Percentiles rank a stretch among this genome's conserved stretches.
These are phyloP conservation scores for Penaeus chinensis DNA, from an alignment of 1,140 invertebrate genomes.

Conservation along the genomic window DNA sequence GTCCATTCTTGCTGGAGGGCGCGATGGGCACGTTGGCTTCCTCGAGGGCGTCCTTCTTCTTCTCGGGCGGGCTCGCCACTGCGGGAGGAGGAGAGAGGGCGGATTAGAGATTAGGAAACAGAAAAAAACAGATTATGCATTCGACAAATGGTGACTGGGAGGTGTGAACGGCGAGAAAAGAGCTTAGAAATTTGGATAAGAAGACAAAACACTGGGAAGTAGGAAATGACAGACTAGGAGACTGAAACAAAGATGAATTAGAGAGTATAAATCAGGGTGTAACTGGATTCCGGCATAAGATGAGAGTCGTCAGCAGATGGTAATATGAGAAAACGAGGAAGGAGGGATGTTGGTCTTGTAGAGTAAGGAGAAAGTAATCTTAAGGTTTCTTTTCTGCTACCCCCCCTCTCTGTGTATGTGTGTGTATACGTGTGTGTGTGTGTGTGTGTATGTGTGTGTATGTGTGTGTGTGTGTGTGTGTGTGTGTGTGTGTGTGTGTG, in stretches of 20 bases:
- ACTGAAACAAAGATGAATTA: not conserved
- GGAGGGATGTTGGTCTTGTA: not conserved
- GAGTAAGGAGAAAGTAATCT: too few species aligned
- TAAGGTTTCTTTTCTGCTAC: too few species aligned
- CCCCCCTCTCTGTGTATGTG: too few species aligned
- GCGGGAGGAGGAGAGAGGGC: not conserved
- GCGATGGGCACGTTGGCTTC: slow-evolving; percentile 14
- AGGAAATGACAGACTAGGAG: too few species aligned
- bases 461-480: too few species aligned
- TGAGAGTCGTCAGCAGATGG: not conserved
- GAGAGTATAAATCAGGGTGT: not conserved
- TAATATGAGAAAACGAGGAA: not conserved
- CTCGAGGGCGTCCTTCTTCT: slow-evolving; percentile 43
- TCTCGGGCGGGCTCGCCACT: slow-evolving; percentile 54
- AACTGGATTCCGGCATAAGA: not conserved
- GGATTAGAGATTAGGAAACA: not conserved
- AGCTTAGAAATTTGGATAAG: too few species aligned
- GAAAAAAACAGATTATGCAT: not conserved
- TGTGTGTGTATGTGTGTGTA: too few species aligned
- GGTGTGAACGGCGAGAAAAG: too few species aligned
- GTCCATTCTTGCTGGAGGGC: slow-evolving; percentile 52
- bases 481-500: too few species aligned
- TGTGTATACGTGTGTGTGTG: too few species aligned
- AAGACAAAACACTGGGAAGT: too few species aligned
- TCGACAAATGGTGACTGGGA: not conserved